These are phyloP conservation scores for Anthrax anthrax DNA, from an alignment of 2,888 invertebrate genomes.

Conservation along the genomic window DNA sequence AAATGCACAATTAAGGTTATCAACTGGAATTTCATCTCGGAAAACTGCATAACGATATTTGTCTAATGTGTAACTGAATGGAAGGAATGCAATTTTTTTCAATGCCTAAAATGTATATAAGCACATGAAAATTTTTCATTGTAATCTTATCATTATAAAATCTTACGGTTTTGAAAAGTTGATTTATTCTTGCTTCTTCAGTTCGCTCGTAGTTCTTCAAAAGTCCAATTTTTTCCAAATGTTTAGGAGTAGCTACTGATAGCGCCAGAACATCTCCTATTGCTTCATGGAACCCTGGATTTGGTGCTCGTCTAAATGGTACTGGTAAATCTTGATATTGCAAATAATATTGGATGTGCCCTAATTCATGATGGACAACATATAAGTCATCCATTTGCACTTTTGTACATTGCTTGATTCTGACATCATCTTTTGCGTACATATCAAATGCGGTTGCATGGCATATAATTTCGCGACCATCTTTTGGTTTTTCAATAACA, in stretches of 20 bases:
- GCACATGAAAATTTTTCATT: not conserved
- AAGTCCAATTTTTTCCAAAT: constrained; percentile 52
- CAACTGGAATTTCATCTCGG: constrained; percentile 39
- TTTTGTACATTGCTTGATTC: constrained; percentile 50
- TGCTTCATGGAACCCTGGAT: constrained; percentile 53
- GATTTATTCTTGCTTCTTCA: constrained; percentile 48
- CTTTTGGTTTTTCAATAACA: constrained; percentile 61
- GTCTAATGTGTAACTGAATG: constrained; percentile 55
- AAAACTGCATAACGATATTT: constrained; percentile 56
- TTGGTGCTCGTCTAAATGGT: constrained; percentile 43
- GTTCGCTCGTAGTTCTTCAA: constrained; percentile 44
- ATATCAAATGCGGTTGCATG: constrained; percentile 87
- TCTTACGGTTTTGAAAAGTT: constrained; percentile 45
- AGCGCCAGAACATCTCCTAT: constrained; percentile 57
- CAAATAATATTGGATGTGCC: constrained; percentile 53
- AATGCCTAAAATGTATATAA: constrained; percentile 25
- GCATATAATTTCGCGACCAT: constrained; percentile 57
- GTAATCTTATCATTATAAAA: not conserved
- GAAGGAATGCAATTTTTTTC: constrained; percentile 52
- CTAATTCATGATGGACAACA: constrained; percentile 52
- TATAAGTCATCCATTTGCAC: constrained; percentile 40
- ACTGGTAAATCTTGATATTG: constrained; percentile 44
- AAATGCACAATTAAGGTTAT: constrained; percentile 49
- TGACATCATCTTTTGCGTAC: constrained; percentile 65
- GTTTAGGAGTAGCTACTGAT: constrained; percentile 53